Evolutionary conservation across 2,113 vertebrate genomes (phyloP), one percentile per base, ranked within the genome.

Genomic region (Oncorhynchus mykiss): DNA sequence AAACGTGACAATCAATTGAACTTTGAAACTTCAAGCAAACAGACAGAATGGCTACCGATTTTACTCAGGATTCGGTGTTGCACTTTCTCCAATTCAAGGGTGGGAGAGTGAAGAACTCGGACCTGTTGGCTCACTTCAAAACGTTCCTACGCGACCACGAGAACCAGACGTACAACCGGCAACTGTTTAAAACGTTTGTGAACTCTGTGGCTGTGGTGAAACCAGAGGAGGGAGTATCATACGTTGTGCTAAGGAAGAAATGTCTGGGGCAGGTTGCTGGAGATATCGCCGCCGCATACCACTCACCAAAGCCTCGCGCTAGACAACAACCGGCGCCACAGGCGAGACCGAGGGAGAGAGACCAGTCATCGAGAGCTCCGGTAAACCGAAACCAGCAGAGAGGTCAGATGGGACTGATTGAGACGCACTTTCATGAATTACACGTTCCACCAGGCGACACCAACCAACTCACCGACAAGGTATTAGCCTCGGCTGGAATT

Each of bases 151-250:
- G 95, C 14, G 74, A 93, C 3, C 87, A 93, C 4, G 83, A 79
- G 70, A 87, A 94, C 87, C 90, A 83, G 59, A 87, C 84, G 74
- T 91, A 80, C 54, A 95, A 95, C 89, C 93, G 97, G 18, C 95
- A 97, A 31, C 86, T 87, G 45, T 99, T 99, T 82, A 99, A 99
- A 80, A 92, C 86, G 84, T 96, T 94, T 29, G 96, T 99, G 65
- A 99, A 99, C 88, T 88, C 95, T 0, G 86, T 99, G 86, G 97
- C 97, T 13, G 94, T 94, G 29, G 97, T 97, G 70, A 90, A 71
- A 54, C 94, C 93, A 84, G 86, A 93, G 73, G 90, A 90, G 39
- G 92, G 92, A 12, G 86, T 80, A 1, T 89, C 94, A 71, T 88
- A 86, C 67, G 94, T 99, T 59, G 87, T 95, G 24, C 93, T 98